Percentiles rank a stretch among this genome's conserved stretches.
Evolutionary conservation across 2,113 vertebrate species (phyloP).

Genomic region (Phylloscopus trochiloides): DNA sequence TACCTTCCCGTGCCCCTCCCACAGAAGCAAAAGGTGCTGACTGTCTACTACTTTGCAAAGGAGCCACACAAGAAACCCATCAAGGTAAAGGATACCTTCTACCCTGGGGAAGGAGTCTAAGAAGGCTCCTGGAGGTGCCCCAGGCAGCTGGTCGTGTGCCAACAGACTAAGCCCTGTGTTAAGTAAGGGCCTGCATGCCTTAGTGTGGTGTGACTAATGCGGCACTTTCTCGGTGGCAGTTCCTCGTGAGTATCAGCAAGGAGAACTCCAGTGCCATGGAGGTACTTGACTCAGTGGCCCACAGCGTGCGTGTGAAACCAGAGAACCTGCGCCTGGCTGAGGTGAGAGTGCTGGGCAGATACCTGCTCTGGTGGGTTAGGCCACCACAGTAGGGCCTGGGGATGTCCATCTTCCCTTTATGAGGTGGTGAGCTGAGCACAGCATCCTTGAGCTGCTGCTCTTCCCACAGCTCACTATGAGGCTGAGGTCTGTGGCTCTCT

Average conservation of each 20-base stretch:
- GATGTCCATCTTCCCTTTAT: not conserved
- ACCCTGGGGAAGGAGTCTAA: not conserved
- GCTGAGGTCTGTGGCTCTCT: not conserved
- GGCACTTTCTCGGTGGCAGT: constrained; percentile 70
- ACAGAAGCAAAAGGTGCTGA: constrained; percentile 97
- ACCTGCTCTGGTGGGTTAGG: not conserved
- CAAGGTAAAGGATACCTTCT: constrained; percentile 80
- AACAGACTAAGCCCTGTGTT: not conserved
- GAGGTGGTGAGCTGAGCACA: not conserved
- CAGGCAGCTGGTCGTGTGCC: not conserved
- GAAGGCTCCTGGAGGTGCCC: not conserved
- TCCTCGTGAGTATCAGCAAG: constrained; percentile 95
- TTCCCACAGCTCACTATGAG: not conserved
- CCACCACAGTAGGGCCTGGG: not conserved
- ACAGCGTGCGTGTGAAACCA: constrained; percentile 85
- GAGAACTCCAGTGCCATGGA: constrained; percentile 92
- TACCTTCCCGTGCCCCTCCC: constrained; percentile 95
- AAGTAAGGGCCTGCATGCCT: accelerated
- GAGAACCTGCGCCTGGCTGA: constrained; percentile 91
- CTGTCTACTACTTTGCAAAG: constrained; percentile 92
- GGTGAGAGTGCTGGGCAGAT: constrained; percentile 67
- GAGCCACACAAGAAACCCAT: constrained; percentile 96
- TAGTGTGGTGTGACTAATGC: not conserved
- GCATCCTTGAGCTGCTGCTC: not conserved
- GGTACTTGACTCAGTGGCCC: constrained; percentile 90